These are phyloP conservation scores for Ceyx melanurus DNA, from an alignment of 2,113 vertebrate genomes.

Conservation along the genomic window DNA sequence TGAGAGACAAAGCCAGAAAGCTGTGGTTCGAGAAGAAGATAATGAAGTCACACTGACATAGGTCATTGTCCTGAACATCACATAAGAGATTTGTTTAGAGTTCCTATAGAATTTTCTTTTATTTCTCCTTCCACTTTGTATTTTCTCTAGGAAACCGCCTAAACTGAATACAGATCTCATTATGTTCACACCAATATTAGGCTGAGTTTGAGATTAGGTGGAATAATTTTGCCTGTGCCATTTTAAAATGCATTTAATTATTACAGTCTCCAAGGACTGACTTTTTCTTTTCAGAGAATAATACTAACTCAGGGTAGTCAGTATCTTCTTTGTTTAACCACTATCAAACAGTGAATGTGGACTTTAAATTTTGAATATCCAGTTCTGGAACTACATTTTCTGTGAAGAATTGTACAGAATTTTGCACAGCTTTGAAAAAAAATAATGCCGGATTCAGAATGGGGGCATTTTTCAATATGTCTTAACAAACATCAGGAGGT, in stretches of 20 bases:
- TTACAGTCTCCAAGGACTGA: neutral
- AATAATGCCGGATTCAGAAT: neutral
- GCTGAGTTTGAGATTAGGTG: neutral
- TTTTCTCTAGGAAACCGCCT: neutral
- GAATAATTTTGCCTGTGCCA: neutral
- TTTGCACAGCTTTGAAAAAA: neutral
- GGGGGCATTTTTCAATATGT: neutral
- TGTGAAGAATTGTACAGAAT: neutral
- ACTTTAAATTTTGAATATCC: neutral
- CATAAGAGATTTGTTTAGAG: neutral
- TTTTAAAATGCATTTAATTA: neutral
- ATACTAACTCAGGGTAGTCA: neutral
- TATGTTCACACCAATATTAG: neutral
- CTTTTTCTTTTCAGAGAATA: neutral
- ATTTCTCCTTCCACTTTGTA: neutral
- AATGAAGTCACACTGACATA: neutral
- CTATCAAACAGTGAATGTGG: neutral
- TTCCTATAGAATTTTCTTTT: neutral
- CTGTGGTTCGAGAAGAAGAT: constrained; percentile 10
- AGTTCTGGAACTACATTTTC: neutral
- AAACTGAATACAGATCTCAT: neutral
- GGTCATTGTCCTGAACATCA: neutral
- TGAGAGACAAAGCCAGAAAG: constrained; percentile 23
- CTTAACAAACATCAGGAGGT: neutral
- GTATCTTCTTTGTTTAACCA: neutral